A percentile compares a stretch with the other conserved stretches of the same genome.
Evolutionary conservation across 2,888 invertebrate species (phyloP).

Genomic region (Willowsia nigromaculata): DNA sequence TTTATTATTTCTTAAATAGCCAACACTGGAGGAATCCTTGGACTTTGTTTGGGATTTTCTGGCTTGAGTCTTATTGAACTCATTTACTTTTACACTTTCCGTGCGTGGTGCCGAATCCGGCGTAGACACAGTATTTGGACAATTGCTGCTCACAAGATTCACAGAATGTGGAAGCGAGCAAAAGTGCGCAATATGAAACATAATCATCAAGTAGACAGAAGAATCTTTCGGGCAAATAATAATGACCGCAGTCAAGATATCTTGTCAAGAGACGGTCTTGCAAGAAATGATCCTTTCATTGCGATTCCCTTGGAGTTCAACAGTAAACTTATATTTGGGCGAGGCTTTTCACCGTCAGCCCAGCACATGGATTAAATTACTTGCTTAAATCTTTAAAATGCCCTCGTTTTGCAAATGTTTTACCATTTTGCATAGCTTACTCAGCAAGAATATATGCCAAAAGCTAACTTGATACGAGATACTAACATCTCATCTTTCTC

Average conservation of each 20-base stretch:
- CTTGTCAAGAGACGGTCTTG: not conserved
- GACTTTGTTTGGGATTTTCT: constrained; percentile 73
- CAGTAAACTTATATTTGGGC: constrained; percentile 53
- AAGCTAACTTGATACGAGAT: no score
- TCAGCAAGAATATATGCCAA: no score
- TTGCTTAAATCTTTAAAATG: no score
- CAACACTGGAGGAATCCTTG: constrained; percentile 72
- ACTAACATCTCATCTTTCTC: no score
- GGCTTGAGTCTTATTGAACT: constrained; percentile 73
- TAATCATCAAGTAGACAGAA: not conserved
- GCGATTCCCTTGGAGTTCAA: constrained; percentile 60
- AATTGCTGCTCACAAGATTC: constrained; percentile 65
- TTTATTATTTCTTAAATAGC: constrained; percentile 42
- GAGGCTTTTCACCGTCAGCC: constrained; percentile 27
- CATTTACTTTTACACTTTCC: constrained; percentile 73
- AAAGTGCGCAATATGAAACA: constrained; percentile 49
- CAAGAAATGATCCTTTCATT: constrained; percentile 50
- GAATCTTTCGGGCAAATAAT: constrained; percentile 45
- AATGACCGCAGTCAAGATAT: constrained; percentile 4
- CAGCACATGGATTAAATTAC: constrained; percentile 55
- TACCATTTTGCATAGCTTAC: no score
- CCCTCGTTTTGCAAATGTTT: no score
- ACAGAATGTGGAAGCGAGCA: constrained; percentile 68
- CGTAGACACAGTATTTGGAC: constrained; percentile 65
- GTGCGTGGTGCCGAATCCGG: constrained; percentile 74